Base-by-base conservation (phyloP, 2,113 vertebrate genomes). In the Ploceus nigricollis region DNA sequence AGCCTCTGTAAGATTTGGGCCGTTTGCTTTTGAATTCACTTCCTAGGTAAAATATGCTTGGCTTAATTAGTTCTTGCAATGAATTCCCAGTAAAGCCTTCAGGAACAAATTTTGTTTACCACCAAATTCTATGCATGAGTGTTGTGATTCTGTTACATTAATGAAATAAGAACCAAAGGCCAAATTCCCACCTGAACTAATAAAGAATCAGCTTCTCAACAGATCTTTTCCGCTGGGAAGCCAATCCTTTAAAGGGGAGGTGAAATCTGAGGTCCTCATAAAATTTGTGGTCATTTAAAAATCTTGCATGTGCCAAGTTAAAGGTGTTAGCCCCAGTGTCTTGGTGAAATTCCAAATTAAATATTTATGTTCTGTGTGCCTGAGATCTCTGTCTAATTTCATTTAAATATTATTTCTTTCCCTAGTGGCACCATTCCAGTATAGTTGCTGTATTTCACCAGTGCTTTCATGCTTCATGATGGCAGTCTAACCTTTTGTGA, bases 321-420 rank as follows among this genome's bases (percentile, higher is more conserved):
- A 91, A 96, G 90, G 84, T 82, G 85, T 77, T 80, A 91, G 75
- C 75, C 64, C 45, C 47, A 54, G 87, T 15, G 35, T 40, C 78
- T 79, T 91, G 87, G 75, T 90, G 37, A 80, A 90, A 96, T 54
- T 96, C 91, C 93, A 94, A 3, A 89, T 76, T 60, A 97, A 95
- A 94, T 91, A 82, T 88, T 94, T 95, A 57, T 82, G 39, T 47
- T 90, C 63, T 88, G 33, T 69, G 56, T 82, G 80, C 50, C 50
- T 80, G 75, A 91, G 66, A 75, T 72, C 23, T 91, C 84, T 63
- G 44, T 47, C 65, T 93, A 76, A 87, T 72, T 90, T 95, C 23
- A 77, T 82, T 91, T 85, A 87, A 85, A 80, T 87, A 85, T 79
- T 64, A 42, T 77, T 91, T 60, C 37, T 91, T 89, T 91, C 70